phyloP scores from a whole-genome alignment of 2,888 invertebrate species.

The Poecilobothrus nobilitatus region DNA sequence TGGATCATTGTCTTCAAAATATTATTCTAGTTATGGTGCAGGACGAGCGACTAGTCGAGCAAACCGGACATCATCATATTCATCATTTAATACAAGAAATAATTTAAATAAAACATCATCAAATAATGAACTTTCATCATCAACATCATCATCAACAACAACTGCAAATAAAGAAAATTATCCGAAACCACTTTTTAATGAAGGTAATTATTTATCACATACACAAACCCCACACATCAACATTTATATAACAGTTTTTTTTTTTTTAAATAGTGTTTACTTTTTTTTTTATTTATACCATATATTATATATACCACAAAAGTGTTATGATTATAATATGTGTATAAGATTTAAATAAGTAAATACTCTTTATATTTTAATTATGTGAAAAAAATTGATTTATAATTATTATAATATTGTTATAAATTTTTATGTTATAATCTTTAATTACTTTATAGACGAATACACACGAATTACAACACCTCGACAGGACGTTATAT shows the following conservation, averaged over 20 bases:
- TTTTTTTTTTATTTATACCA: too few species aligned
- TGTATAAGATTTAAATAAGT: too few species aligned
- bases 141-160: not conserved
- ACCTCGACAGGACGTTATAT: conserved; percentile 60
- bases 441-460: conserved; percentile 33
- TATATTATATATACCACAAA: too few species aligned
- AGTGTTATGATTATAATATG: too few species aligned
- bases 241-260: too few species aligned
- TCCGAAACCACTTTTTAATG: conserved; percentile 23
- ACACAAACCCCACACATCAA: not conserved
- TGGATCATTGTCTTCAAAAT: conserved; percentile 11
- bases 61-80: conserved; percentile 13
- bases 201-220: conserved; percentile 19
- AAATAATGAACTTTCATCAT: not conserved
- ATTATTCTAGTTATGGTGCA: conserved; percentile 16
- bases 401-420: too few species aligned
- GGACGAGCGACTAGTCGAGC: conserved; percentile 17
- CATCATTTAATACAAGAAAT: not conserved
- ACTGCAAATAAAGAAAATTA: conserved; percentile 17
- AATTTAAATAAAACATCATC: not conserved
- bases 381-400: too few species aligned
- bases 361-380: too few species aligned
- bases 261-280: too few species aligned
- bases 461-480: conserved; percentile 63
- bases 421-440: too few species aligned